Percentiles rank a stretch among this genome's conserved stretches.
These are phyloP conservation scores for Hololepta plana DNA, from an alignment of 2,888 invertebrate genomes.

Conservation along the genomic window DNA sequence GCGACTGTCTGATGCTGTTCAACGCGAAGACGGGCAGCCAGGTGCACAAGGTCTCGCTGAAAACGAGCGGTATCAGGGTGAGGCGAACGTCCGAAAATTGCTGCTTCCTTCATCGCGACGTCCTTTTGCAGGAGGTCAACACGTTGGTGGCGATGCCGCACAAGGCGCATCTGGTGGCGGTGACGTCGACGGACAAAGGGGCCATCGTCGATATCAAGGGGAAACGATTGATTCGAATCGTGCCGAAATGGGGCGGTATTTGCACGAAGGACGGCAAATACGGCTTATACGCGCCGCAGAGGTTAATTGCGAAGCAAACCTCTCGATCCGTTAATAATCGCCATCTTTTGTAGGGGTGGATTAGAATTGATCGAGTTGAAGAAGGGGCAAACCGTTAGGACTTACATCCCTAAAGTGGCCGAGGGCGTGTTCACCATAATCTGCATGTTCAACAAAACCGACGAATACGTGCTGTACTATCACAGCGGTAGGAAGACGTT, in stretches of 20 bases:
- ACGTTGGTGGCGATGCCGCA: slow-evolving; percentile 66
- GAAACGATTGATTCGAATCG: slow-evolving; percentile 70
- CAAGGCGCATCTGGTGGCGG: slow-evolving; percentile 68
- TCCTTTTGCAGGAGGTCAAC: slow-evolving; percentile 44
- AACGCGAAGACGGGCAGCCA: slow-evolving; percentile 61
- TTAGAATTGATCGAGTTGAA: slow-evolving; percentile 83
- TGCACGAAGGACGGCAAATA: slow-evolving; percentile 75
- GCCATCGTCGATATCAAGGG: slow-evolving; percentile 78
- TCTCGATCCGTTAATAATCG: not conserved
- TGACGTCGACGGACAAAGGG: slow-evolving; percentile 80
- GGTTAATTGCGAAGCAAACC: slow-evolving; percentile 18
- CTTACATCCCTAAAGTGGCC: slow-evolving; percentile 83
- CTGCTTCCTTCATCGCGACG: not conserved
- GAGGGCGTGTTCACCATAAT: slow-evolving; percentile 96
- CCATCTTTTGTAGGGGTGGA: slow-evolving; percentile 51
- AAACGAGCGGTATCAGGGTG: slow-evolving; percentile 37
- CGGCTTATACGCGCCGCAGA: slow-evolving; percentile 80
- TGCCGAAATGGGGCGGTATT: slow-evolving; percentile 84
- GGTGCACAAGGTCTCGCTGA: slow-evolving; percentile 30
- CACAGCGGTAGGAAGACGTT: slow-evolving; percentile 91
- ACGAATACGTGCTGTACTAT: slow-evolving; percentile 91
- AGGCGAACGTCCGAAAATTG: slow-evolving; percentile 2
- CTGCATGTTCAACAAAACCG: slow-evolving; percentile 83
- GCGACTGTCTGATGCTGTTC: slow-evolving; percentile 69
- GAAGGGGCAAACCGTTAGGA: slow-evolving; percentile 72